These are phyloP conservation scores for Eptesicus fuscus DNA, from an alignment of 2,113 vertebrate genomes.

Conservation along the genomic window DNA sequence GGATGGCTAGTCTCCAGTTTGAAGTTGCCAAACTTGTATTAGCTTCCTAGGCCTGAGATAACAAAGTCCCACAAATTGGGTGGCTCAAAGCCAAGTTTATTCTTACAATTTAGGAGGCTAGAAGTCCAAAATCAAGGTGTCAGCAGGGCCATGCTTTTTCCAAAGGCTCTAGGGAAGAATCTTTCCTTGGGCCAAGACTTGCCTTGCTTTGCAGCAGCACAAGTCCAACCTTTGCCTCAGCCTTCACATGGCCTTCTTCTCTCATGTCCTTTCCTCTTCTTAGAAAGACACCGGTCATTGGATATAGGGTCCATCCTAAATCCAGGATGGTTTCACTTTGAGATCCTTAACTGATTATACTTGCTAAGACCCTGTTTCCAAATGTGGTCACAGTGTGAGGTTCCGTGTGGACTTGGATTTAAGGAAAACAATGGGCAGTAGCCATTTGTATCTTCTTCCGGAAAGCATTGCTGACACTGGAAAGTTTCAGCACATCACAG, in stretches of 20 bases:
- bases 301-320: background rate
- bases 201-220: background rate
- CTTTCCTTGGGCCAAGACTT: background rate
- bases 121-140: background rate
- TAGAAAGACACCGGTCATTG: background rate
- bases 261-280: background rate
- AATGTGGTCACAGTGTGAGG: background rate
- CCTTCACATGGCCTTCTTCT: background rate
- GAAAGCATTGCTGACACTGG: background rate
- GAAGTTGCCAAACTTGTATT: background rate
- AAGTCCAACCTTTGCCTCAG: background rate
- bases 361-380: background rate
- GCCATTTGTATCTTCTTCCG: background rate
- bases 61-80: background rate
- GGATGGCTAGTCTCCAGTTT: background rate
- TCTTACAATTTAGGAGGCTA: background rate
- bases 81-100: background rate
- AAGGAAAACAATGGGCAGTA: background rate
- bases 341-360: background rate
- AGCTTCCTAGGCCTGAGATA: background rate
- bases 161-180: background rate
- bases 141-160: fast-evolving
- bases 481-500: background rate
- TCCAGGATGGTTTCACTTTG: background rate
- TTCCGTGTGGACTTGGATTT: background rate